Conservation (phyloP, 2,888 invertebrate species). For the Amphipyra berbera region DNA sequence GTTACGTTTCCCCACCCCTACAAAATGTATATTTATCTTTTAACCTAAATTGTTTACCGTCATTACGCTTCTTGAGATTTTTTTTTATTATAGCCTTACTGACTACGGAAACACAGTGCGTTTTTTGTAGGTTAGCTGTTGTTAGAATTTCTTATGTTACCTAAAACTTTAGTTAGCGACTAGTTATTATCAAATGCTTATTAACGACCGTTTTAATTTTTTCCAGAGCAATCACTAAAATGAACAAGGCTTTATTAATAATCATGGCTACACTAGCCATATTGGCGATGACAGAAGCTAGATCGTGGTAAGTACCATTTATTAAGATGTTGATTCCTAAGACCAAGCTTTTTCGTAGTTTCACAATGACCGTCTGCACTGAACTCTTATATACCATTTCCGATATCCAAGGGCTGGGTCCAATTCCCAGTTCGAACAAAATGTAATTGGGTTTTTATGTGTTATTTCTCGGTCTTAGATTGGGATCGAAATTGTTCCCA, state of each 20-base stretch:
- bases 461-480: constrained; percentile 26
- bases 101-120: too few species aligned
- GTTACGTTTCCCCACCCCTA: too few species aligned
- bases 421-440: constrained; percentile 48
- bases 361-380: not conserved
- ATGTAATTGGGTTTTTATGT: constrained; percentile 33
- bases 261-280: constrained; percentile 59
- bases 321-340: not conserved
- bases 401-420: constrained; percentile 15
- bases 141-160: too few species aligned
- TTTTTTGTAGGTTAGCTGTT: too few species aligned
- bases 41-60: too few species aligned
- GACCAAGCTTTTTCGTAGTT: too few species aligned
- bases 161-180: too few species aligned
- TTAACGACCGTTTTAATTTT: constrained; percentile 1
- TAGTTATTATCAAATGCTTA: not conserved
- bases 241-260: constrained; percentile 68
- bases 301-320: constrained; percentile 55
- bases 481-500: constrained; percentile 23
- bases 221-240: constrained; percentile 40
- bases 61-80: too few species aligned
- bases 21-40: too few species aligned
- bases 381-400: not conserved
- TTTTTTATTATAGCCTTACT: too few species aligned
- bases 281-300: constrained; percentile 63